Base-by-base conservation (phyloP, 2,113 vertebrate species). In the Danionella cerebrum region DNA sequence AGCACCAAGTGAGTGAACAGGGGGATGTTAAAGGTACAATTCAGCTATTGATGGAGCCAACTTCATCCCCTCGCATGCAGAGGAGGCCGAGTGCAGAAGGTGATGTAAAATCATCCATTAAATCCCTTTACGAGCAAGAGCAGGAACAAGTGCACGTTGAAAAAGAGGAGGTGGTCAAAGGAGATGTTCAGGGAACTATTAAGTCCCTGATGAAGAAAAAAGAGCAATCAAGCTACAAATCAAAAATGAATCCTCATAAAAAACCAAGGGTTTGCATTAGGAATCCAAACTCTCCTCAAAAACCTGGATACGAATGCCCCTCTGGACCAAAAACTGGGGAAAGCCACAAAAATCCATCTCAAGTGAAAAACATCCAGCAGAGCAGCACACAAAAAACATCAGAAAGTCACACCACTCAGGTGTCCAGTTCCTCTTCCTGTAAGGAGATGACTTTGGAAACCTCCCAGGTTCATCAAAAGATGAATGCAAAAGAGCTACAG, bases 191-290 rank as follows among this genome's bases (percentile, higher is more conserved):
- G 72, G 88, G 86, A 4, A 74, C 86, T 0, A 85, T 89, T 79
- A 89, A 90, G 72, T 85, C 84, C 39, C 75, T 89, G 4, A 77
- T 89, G 84, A 83, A 86, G 74, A 88, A 70, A 45, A 89, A 90
- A 48, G 88, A 90, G 57, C 83, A 90, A 67, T 88, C 86, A 16
- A 82, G 72, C 63, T 45, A 76, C 1, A 89, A 84, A 52, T 80
- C 82, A 53, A 69, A 48, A n/a, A 77, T 67, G 25, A 76, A 88
- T 66, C 72, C 79, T 45, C 57, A 78, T 41, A 89, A 86, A 83
- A 90, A 84, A 73, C 77, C 76, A 35, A 90, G 85, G 73, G 83
- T 21, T 24, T 67, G 84, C 2, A 73, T 80, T 66, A 85, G 82
- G 76, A 80, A 83, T 76, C 74, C 81, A 72, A 74, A 69, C 71